phyloP scores from a whole-genome alignment of 2,888 invertebrate genomes.

The Spodoptera littoralis region DNA sequence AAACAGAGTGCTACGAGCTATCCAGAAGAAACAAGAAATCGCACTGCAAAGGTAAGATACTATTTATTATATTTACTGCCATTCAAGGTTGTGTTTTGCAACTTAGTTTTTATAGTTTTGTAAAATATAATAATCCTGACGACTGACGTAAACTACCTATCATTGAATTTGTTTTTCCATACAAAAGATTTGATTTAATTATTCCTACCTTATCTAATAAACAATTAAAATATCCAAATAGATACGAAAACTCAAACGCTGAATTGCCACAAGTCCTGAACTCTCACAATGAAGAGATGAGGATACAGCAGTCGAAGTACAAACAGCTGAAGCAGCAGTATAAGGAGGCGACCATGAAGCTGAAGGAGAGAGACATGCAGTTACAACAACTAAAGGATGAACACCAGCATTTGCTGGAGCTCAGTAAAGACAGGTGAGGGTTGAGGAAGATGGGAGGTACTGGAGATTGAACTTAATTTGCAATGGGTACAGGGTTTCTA shows the following conservation, averaged over 20 bases:
- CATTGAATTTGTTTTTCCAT: too few relatives aligned
- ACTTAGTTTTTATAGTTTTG: too few relatives aligned
- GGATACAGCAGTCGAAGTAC: constrained; percentile 91
- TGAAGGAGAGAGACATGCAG: constrained; percentile 92
- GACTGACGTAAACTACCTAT: too few relatives aligned
- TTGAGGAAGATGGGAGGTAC: too few relatives aligned
- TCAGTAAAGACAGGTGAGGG: constrained; percentile 91
- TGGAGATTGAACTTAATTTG: too few relatives aligned
- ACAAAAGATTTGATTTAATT: too few relatives aligned
- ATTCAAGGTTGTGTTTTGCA: too few relatives aligned
- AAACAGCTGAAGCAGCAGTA: constrained; percentile 90
- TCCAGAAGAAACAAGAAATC: constrained; percentile 94
- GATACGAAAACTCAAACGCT: constrained; percentile 93
- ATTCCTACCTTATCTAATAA: too few relatives aligned
- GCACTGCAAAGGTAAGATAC: constrained; percentile 90
- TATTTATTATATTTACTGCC: too few relatives aligned
- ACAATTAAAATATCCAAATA: constrained; percentile 62
- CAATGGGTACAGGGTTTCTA: too few relatives aligned
- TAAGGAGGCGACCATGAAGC: constrained; percentile 89
- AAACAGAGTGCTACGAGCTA: constrained; percentile 92
- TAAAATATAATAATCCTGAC: too few relatives aligned
- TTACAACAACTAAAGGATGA: constrained; percentile 91
- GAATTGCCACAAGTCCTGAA: constrained; percentile 93
- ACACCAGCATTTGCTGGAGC: constrained; percentile 91
- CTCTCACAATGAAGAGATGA: constrained; percentile 93